These are phyloP conservation scores for Bucco capensis DNA, from an alignment of 2,113 vertebrate genomes.

Conservation along the genomic window DNA sequence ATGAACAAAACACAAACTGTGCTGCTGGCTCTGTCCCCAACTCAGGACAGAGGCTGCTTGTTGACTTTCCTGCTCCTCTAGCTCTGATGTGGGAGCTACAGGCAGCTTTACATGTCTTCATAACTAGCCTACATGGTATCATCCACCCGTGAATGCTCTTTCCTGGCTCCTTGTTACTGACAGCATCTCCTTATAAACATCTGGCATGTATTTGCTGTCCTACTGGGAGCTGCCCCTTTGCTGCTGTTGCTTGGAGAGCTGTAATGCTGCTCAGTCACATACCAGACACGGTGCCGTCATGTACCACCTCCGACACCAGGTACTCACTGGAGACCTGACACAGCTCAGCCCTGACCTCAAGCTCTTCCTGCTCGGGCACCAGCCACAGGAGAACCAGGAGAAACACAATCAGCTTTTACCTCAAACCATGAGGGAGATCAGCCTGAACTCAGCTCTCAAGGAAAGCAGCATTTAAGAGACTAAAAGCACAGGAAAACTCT, in stretches of 20 bases:
- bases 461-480: not conserved
- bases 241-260: not conserved
- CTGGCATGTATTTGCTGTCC: conserved; percentile 40
- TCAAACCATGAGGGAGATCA: not conserved
- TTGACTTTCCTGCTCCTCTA: not conserved
- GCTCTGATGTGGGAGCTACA: not conserved
- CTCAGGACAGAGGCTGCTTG: not conserved
- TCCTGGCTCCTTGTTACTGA: not conserved
- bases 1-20: not conserved
- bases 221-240: not conserved
- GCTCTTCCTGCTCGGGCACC: not conserved
- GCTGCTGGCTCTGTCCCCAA: not conserved
- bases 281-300: not conserved
- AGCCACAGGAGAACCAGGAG: not conserved
- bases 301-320: not conserved
- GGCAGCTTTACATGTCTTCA: not conserved
- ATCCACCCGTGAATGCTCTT: not conserved
- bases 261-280: not conserved
- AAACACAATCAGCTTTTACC: not conserved
- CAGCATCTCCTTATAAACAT: conserved; percentile 27
- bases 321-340: not conserved
- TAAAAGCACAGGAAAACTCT: not conserved
- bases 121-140: not conserved
- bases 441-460: not conserved
- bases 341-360: not conserved